Percentiles rank a stretch among this genome's conserved stretches.
Conservation (phyloP, 2,113 vertebrate species). For the Oryzias woworae region DNA sequence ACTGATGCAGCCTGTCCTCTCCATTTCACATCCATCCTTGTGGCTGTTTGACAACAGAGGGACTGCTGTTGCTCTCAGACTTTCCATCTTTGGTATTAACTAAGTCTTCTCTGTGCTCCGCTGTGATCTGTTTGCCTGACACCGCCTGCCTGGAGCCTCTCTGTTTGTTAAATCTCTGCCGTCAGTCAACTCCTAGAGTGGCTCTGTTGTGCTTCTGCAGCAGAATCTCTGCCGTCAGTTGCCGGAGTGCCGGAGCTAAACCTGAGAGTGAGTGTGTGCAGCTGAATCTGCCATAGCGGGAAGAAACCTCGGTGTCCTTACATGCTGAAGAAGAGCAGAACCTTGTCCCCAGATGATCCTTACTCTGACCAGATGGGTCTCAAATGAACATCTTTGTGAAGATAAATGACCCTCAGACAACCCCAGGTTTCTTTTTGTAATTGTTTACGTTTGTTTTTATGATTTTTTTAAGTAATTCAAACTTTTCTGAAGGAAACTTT, state of each 20-base stretch:
- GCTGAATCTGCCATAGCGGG: constrained; percentile 15
- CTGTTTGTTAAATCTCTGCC: constrained; percentile 53
- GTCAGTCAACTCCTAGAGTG: constrained; percentile 51
- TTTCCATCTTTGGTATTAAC: constrained; percentile 51
- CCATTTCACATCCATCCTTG: constrained; percentile 5
- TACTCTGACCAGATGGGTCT: too few species aligned
- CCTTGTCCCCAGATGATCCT: too few species aligned
- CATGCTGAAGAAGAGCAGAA: constrained; percentile 7
- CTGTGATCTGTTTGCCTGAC: constrained; percentile 54
- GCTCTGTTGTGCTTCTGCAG: constrained; percentile 57
- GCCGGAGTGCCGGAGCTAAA: constrained; percentile 32
- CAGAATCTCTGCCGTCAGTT: constrained; percentile 48
- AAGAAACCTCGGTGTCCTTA: constrained; percentile 24
- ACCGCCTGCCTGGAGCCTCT: constrained; percentile 47
- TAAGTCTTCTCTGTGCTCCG: constrained; percentile 38
- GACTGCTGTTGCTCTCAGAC: constrained; percentile 36
- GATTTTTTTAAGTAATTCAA: too few species aligned
- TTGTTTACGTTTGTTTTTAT: too few species aligned
- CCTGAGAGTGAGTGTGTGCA: constrained; percentile 24
- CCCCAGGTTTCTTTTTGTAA: too few species aligned
- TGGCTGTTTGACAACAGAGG: constrained; percentile 21
- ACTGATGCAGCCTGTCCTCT: not conserved
- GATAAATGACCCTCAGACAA: too few species aligned
- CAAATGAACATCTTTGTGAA: too few species aligned
- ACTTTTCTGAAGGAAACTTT: too few species aligned